These are phyloP conservation scores for Pterostichus niger DNA, from an alignment of 2,888 invertebrate species.

Conservation along the genomic window DNA sequence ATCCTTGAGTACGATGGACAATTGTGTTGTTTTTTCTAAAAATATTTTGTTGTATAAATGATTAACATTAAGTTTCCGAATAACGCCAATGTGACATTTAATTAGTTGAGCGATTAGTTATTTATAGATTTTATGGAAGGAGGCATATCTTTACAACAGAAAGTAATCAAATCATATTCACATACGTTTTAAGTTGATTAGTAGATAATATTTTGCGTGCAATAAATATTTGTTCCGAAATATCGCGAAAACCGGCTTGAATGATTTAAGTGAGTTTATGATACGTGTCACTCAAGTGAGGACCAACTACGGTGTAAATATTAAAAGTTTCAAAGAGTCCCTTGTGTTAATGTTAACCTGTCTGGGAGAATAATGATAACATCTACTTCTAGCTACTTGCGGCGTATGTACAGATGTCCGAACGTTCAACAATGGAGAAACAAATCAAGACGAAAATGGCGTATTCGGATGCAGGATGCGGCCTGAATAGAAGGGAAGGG, in stretches of 20 bases:
- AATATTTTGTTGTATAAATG: conserved; percentile 48
- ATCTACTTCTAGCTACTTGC: conserved; percentile 55
- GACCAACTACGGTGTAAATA: conserved; percentile 49
- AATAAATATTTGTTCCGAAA: conserved; percentile 60
- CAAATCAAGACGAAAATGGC: conserved; percentile 50
- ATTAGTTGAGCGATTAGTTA: conserved; percentile 34
- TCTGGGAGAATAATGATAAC: conserved; percentile 55
- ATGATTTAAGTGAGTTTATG: conserved; percentile 29
- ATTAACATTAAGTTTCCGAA: conserved; percentile 45
- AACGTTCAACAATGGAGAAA: conserved; percentile 54
- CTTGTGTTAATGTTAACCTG: conserved; percentile 58
- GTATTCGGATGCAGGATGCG: conserved; percentile 48
- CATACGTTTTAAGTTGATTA: conserved; percentile 5
- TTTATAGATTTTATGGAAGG: conserved; percentile 11
- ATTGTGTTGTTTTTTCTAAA: conserved; percentile 32
- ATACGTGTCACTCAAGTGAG: conserved; percentile 28
- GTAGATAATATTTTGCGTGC: conserved; percentile 58
- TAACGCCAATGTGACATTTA: conserved; percentile 39
- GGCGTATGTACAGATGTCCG: conserved; percentile 64
- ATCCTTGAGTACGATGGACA: conserved; percentile 51
- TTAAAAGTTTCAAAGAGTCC: conserved; percentile 60
- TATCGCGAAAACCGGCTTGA: background rate
- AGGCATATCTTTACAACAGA: background rate
- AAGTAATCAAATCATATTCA: background rate
- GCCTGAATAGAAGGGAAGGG: conserved; percentile 45